Conservation (phyloP, 1,140 invertebrate species). For the Tetramorium alpestre region DNA sequence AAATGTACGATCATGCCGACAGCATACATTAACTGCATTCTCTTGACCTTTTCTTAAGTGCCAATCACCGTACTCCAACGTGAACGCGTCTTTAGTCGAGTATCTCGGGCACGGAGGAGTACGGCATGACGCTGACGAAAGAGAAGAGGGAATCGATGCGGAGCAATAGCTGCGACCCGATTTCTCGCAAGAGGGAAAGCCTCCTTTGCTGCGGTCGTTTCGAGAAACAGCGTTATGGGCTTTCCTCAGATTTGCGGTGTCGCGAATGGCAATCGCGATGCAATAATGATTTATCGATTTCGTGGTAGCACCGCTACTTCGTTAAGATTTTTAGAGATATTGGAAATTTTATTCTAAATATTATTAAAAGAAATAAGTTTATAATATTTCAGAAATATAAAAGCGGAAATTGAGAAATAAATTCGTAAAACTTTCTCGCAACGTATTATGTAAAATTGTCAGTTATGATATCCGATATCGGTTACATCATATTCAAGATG, state of each 20-base stretch:
- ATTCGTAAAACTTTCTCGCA: not conserved
- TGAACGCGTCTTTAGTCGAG: conserved; percentile 20
- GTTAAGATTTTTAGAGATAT: conserved; percentile 26
- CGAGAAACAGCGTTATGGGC: conserved; percentile 47
- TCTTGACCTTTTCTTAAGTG: conserved; percentile 74
- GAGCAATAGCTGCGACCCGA: conserved; percentile 50
- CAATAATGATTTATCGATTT: conserved; percentile 55
- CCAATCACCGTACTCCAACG: conserved; percentile 29
- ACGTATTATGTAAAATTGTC: not conserved
- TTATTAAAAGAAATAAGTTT: conserved; percentile 2
- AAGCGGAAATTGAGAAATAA: not conserved
- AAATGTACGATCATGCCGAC: conserved; percentile 38
- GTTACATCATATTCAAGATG: not conserved
- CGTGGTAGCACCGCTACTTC: not conserved
- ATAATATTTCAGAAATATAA: not conserved
- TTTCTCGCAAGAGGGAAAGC: conserved; percentile 58
- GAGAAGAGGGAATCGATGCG: conserved; percentile 60
- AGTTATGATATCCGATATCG: not conserved
- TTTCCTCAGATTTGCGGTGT: conserved; percentile 48
- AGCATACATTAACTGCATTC: conserved; percentile 70
- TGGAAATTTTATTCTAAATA: conserved; percentile 27
- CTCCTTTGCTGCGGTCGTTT: conserved; percentile 56
- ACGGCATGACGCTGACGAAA: not conserved
- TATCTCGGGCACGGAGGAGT: conserved; percentile 38
- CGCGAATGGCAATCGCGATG: conserved; percentile 40